Evolutionary conservation across 2,888 invertebrate species (phyloP).

Genomic region (Drosophila borborema): DNA sequence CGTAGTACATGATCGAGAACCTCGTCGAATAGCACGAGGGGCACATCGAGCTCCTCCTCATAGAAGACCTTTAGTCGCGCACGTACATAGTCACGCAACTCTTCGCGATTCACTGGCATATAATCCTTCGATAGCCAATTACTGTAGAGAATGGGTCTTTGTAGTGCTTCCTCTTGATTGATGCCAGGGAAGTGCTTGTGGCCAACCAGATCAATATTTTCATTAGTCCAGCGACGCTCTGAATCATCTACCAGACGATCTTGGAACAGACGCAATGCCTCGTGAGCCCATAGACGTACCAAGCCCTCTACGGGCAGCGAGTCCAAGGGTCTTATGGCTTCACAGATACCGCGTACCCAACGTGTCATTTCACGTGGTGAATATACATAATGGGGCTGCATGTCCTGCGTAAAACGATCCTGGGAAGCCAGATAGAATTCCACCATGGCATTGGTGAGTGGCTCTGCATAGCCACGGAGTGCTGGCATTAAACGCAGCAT

Average conservation of each 20-base stretch:
- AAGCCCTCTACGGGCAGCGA: slow-evolving; percentile 96
- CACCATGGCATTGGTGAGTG: slow-evolving; percentile 99
- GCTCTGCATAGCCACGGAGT: slow-evolving; percentile 96
- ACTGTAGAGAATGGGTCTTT: slow-evolving; percentile 97
- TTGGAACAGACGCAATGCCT: slow-evolving; percentile 98
- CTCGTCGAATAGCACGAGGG: slow-evolving; percentile 98
- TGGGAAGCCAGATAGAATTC: slow-evolving; percentile 98
- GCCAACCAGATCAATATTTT: slow-evolving; percentile 97
- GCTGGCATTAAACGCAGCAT: slow-evolving; percentile 98
- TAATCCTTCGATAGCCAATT: slow-evolving; percentile 99
- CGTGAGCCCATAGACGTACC: slow-evolving; percentile 99
- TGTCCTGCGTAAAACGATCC: slow-evolving; percentile 99
- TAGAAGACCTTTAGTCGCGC: slow-evolving; percentile 99
- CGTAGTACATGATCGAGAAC: slow-evolving; percentile 99
- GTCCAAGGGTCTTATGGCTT: slow-evolving; percentile 98
- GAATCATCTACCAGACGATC: slow-evolving; percentile 96
- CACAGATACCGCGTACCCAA: slow-evolving; percentile 99
- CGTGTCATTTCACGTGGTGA: slow-evolving; percentile 99
- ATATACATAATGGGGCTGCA: slow-evolving; percentile 99
- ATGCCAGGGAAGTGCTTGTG: slow-evolving; percentile 97
- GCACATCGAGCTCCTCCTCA: slow-evolving; percentile 99
- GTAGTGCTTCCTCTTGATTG: slow-evolving; percentile 93
- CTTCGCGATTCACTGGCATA: slow-evolving; percentile 97
- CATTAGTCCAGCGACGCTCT: slow-evolving; percentile 99
- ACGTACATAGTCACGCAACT: slow-evolving; percentile 97